Conservation (phyloP, 2,888 invertebrate species). For the Automeris io region DNA sequence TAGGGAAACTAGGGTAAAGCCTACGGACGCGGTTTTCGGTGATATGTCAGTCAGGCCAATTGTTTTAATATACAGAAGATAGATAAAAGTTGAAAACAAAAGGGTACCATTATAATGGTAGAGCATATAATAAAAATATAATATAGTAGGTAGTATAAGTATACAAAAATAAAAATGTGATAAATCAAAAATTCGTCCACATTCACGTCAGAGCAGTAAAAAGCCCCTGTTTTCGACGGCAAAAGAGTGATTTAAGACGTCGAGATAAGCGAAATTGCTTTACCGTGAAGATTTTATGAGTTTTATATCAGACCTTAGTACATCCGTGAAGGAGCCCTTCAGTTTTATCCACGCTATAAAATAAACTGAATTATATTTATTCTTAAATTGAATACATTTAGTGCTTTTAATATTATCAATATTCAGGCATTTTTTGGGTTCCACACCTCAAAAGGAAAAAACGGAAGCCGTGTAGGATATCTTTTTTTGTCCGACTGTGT, state of each 20-base stretch:
- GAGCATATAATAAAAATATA: no score
- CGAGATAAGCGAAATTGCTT: constrained; percentile 21
- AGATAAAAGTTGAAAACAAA: no score
- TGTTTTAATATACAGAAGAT: no score
- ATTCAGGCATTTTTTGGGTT: constrained; percentile 8
- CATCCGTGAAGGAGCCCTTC: not conserved
- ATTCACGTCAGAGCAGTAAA: constrained; percentile 11
- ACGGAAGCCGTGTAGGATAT: no score
- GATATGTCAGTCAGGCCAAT: no score
- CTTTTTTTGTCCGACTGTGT: no score
- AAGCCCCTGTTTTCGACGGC: constrained; percentile 16
- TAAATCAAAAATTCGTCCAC: constrained; percentile 4
- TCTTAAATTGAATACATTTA: not conserved
- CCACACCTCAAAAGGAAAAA: constrained; percentile 1
- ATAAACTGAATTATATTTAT: constrained; percentile 1
- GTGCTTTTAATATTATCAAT: not conserved
- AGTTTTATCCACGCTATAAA: constrained; percentile 1
- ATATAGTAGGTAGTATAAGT: not conserved
- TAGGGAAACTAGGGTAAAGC: no score
- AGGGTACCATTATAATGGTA: no score
- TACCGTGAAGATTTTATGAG: constrained; percentile 24
- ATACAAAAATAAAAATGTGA: constrained; percentile 3
- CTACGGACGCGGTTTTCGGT: no score
- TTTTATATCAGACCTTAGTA: constrained; percentile 8
- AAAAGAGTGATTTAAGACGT: constrained; percentile 15